Conservation (phyloP, 2,888 invertebrate genomes). For the Heliconius erato region DNA sequence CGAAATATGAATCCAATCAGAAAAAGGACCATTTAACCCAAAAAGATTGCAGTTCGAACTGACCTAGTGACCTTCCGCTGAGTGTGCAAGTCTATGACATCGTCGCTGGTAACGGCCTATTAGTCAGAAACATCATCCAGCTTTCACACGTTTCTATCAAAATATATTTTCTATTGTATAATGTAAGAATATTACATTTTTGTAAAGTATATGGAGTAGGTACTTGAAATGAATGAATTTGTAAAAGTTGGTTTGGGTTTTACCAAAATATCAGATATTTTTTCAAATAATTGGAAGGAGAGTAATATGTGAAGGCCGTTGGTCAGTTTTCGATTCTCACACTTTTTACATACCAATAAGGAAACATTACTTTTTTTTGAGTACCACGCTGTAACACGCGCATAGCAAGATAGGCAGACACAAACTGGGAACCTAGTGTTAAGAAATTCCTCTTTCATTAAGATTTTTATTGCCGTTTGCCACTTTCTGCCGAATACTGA, state of each 20-base stretch:
- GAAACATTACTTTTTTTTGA: too few relatives aligned
- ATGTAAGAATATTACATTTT: neutral
- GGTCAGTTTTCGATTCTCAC: too few relatives aligned
- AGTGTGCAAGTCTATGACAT: conserved; percentile 1
- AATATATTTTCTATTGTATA: neutral
- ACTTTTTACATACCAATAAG: too few relatives aligned
- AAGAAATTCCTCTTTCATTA: too few relatives aligned
- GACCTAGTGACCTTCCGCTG: conserved; percentile 28
- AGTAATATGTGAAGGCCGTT: too few relatives aligned
- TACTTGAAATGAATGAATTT: too few relatives aligned
- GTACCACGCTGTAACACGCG: too few relatives aligned
- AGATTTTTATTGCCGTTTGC: too few relatives aligned
- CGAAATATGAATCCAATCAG: neutral
- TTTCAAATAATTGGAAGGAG: too few relatives aligned
- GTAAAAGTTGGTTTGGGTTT: neutral
- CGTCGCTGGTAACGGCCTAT: neutral
- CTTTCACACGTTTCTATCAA: conserved; percentile 7
- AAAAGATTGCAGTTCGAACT: conserved; percentile 12
- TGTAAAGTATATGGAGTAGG: neutral
- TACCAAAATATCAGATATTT: neutral
- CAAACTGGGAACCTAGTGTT: too few relatives aligned
- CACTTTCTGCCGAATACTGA: too few relatives aligned
- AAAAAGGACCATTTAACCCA: neutral
- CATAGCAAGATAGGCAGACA: too few relatives aligned
- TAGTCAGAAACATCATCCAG: neutral